Percentiles rank a stretch among this genome's conserved stretches.
Evolutionary conservation across 2,797 vertebrate species (phyloP).

Genomic region (Denticeps clupeoides): DNA sequence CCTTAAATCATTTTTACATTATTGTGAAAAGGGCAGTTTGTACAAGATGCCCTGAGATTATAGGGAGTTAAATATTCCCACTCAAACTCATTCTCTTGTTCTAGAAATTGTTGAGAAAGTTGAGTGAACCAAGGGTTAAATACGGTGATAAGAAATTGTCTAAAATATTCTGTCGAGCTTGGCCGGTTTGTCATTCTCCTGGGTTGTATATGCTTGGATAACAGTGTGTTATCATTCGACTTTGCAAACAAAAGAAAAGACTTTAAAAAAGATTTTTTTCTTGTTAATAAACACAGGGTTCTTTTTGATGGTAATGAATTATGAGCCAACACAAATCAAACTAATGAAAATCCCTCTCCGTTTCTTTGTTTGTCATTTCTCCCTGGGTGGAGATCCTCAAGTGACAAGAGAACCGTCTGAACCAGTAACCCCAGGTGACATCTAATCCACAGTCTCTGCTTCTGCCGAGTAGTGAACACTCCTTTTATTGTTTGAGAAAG

Average conservation of each 20-base stretch:
- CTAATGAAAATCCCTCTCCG: conserved; percentile 56
- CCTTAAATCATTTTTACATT: no score
- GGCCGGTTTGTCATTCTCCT: conserved; percentile 36
- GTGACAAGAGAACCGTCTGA: conserved; percentile 56
- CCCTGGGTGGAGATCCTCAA: conserved; percentile 47
- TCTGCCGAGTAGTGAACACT: conserved; percentile 41
- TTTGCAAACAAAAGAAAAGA: conserved; percentile 14
- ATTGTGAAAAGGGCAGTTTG: no score
- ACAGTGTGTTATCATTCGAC: conserved; percentile 16
- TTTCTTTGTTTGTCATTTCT: conserved; percentile 50
- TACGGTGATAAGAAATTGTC: conserved; percentile 39
- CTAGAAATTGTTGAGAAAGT: no score
- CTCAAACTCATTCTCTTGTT: no score
- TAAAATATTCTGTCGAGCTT: conserved; percentile 37
- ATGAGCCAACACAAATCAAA: conserved; percentile 39
- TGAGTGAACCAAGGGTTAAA: no score
- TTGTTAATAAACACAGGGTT: conserved; percentile 10
- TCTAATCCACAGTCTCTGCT: conserved; percentile 45
- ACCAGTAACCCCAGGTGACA: conserved; percentile 51
- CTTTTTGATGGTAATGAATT: conserved; percentile 12
- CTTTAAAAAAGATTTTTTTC: conserved; percentile 20
- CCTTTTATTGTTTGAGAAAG: conserved; percentile 34
- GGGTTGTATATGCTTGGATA: conserved; percentile 14
- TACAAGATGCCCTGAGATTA: no score
- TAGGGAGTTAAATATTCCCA: no score